Percentiles rank a stretch among this genome's conserved stretches.
These are phyloP conservation scores for Caenorhabditis briggsae DNA, from an alignment of 1,140 invertebrate species.

Conservation along the genomic window DNA sequence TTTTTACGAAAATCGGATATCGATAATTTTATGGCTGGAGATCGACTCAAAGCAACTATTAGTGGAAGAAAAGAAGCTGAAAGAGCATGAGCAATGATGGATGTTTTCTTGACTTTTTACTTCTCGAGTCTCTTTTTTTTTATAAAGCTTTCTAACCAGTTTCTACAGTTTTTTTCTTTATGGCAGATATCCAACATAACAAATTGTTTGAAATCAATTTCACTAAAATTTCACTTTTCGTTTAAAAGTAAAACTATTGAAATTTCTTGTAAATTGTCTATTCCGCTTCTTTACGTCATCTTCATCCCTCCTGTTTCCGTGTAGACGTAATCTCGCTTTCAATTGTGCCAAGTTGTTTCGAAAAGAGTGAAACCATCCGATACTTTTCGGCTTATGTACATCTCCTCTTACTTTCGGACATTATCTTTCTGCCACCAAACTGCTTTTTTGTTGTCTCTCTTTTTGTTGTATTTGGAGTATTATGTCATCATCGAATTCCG, in stretches of 20 bases:
- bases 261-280: constrained; percentile 25
- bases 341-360: constrained; percentile 53
- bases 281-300: constrained; percentile 34
- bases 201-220: no score
- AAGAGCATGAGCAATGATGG: constrained; percentile 4
- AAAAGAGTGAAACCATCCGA: constrained; percentile 43
- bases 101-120: constrained; percentile 37
- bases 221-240: background rate
- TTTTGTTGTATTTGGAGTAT: constrained; percentile 23
- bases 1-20: constrained; percentile 39
- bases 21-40: constrained; percentile 17
- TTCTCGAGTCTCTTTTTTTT: constrained; percentile 28
- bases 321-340: constrained; percentile 51
- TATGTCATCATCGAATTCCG: constrained; percentile 54
- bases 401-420: constrained; percentile 49
- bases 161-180: background rate
- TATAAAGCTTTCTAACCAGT: background rate
- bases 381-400: constrained; percentile 36
- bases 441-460: constrained; percentile 13
- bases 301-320: background rate
- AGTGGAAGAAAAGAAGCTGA: constrained; percentile 39
- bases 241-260: background rate
- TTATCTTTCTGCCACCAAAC: constrained; percentile 42
- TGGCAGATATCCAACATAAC: no score
- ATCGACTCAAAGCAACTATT: background rate